Evolutionary conservation across 2,113 vertebrate species (phyloP), one percentile per base, ranked within the genome.

Genomic region (Capricornis sumatraensis): DNA sequence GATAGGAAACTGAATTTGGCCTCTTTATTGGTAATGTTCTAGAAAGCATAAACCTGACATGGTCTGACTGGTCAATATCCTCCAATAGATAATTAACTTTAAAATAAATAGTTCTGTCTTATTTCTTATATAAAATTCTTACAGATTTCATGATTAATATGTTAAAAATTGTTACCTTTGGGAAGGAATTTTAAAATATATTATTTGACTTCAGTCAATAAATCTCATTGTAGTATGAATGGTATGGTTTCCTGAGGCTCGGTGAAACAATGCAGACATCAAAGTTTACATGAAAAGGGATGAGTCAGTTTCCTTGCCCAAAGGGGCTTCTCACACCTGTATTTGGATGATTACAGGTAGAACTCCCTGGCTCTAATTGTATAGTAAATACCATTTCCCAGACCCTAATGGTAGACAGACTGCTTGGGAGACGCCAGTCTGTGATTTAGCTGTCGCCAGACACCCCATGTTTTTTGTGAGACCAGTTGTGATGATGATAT

Each of bases 291-390:
- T 99, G 99, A 99, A 99, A 99, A 99, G 97, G 98, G 99, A 99
- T 99, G 99, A 99, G 99, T 99, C 71, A 58, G 98, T 99, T 99
- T 99, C 98, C 98, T 96, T 99, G 99, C 99, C 98, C 99, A 98
- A 98, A 99, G 99, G 98, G 93, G 98, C 95, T 98, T 98, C 99
- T 99, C 99, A 98, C 99, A 99, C 99, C 99, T 99, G 99, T 99
- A 99, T 99, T 99, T 99, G 98, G 99, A 99, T 99, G 99, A 99
- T 99, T 99, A 99, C 99, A 99, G 99, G 99, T 99, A 99, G 99
- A 99, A 98, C 98, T 99, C 98, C 95, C 98, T 98, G 99, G 98
- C 99, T 99, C 99, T 99, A 99, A 99, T 99, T 99, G 99, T 99
- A 99, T 99, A 99, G 99, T 99, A 99, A 99, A 99, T 99, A 99